A percentile compares a stretch with the other conserved stretches of the same genome.
Evolutionary conservation across 1,140 invertebrate species (phyloP).

Genomic region (Brachystomella parvula): DNA sequence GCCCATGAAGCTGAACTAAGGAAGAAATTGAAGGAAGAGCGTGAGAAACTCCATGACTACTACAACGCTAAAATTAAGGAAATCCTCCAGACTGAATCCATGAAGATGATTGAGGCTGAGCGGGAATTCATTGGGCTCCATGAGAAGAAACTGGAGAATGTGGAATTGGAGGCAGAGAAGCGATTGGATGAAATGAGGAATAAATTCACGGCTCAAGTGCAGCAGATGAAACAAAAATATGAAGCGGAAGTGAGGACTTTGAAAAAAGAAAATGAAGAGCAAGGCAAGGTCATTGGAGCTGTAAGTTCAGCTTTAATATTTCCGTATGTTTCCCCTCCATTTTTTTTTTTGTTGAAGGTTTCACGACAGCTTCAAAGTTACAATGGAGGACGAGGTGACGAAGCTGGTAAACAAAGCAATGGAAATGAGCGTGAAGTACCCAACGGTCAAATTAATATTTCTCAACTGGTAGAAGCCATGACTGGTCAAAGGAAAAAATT

Average conservation of each 20-base stretch:
- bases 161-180: background rate
- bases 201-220: background rate
- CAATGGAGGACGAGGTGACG: background rate
- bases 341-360: slow-evolving; percentile 1
- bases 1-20: background rate
- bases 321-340: background rate
- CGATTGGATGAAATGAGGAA: background rate
- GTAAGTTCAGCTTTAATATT: background rate
- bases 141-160: slow-evolving; percentile 4
- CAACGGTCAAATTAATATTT: background rate
- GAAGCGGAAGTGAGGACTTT: background rate
- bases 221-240: slow-evolving; percentile 4
- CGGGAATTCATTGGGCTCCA: background rate
- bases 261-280: slow-evolving; percentile 15
- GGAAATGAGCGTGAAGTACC: too few relatives aligned
- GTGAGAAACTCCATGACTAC: slow-evolving; percentile 10
- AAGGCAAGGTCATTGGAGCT: slow-evolving; percentile 8
- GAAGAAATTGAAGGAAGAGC: background rate
- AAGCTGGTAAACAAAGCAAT: background rate
- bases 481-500: background rate
- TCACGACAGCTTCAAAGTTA: background rate
- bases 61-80: slow-evolving; percentile 14
- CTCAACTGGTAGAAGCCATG: background rate
- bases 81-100: background rate
- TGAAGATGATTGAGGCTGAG: slow-evolving; percentile 11